Base-by-base conservation (phyloP, 2,888 invertebrate species). In the Cylloceria caligata region DNA sequence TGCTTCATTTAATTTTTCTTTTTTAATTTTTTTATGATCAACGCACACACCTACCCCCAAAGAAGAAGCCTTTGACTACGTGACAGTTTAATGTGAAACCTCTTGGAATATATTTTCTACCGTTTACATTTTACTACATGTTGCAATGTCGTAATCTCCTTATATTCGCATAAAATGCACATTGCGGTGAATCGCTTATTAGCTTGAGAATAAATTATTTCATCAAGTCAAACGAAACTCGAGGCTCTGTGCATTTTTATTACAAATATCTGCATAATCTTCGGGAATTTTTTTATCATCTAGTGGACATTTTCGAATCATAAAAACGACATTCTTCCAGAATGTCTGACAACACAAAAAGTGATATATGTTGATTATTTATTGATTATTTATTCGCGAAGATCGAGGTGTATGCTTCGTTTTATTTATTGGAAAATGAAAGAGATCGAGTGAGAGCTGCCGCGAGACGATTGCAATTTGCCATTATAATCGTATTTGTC, bases 11-110 rank as follows among this genome's bases (percentile, higher is more conserved):
- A 39, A 36, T 21, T 39, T 55, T 39, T n/a, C n/a, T n/a, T n/a
- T n/a, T n/a, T n/a, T n/a, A n/a, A n/a, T n/a, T n/a, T 39, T 69
- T 55, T 68, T 68, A 69, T 39, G 55, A 69, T 71, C 19, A 13
- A 57, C 11, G 16, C 39, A 13, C 19, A 19, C 69, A 11, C 55
- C 55, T 55, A 57, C 71, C 6, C 30, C 5, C 24, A n/a, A 19
- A 9, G 2, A 27, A n/a, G n/a, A 42, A 16, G n/a, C 16, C 52
- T 39, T 24, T 52, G 68, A 52, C 52, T 21, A 52, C 24, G 21
- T 39, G 39, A 36, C 52, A 36, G 39, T 52, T 68, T 52, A 24
- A 68, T 68, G 36, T 49, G n/a, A 30, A 30, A 67, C n/a, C 9
- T 67, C 52, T 52, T 68, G 68, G 68, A 52, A 68, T n/a, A 21